Evolutionary conservation across 2,888 invertebrate species (phyloP).

Genomic region (Agonopterix subpropinquella): DNA sequence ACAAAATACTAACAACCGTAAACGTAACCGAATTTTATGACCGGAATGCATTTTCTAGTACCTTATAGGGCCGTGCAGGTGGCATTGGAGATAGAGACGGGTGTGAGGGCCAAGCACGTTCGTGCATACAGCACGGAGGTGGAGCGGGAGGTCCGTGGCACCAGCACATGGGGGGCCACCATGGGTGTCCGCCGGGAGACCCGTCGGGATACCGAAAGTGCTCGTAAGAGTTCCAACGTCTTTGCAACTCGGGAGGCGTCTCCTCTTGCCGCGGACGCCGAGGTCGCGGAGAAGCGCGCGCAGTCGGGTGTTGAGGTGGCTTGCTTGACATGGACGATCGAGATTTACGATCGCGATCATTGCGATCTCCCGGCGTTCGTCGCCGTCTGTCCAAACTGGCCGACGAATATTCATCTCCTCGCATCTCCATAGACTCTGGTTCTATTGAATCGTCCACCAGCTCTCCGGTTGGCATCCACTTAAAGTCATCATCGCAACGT

Average conservation of each 20-base stretch:
- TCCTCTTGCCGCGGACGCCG: constrained; percentile 55
- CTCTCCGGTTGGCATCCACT: constrained; percentile 75
- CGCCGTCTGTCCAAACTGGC: constrained; percentile 76
- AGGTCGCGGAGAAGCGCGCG: constrained; percentile 58
- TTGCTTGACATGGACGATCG: constrained; percentile 76
- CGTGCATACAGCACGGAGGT: constrained; percentile 66
- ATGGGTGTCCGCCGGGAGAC: constrained; percentile 50
- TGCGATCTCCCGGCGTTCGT: constrained; percentile 63
- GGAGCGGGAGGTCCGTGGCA: constrained; percentile 64
- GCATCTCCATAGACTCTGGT: constrained; percentile 37
- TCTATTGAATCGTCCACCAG: constrained; percentile 47
- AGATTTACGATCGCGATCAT: constrained; percentile 79
- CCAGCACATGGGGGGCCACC: constrained; percentile 69
- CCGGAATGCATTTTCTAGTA: constrained; percentile 13
- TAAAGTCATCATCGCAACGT: constrained; percentile 80
- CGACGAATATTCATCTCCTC: constrained; percentile 50
- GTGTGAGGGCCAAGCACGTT: constrained; percentile 66
- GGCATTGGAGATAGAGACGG: constrained; percentile 53
- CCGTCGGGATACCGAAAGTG: constrained; percentile 78
- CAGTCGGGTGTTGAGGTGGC: constrained; percentile 63
- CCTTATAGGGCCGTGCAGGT: constrained; percentile 57
- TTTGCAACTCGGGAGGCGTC: constrained; percentile 58
- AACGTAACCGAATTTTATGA: not conserved
- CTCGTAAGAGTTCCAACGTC: constrained; percentile 73
- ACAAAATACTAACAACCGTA: not conserved